Percentiles rank a stretch among this genome's conserved stretches.
These are phyloP conservation scores for Cerceris ruficornis DNA, from an alignment of 2,888 invertebrate species.

Conservation along the genomic window DNA sequence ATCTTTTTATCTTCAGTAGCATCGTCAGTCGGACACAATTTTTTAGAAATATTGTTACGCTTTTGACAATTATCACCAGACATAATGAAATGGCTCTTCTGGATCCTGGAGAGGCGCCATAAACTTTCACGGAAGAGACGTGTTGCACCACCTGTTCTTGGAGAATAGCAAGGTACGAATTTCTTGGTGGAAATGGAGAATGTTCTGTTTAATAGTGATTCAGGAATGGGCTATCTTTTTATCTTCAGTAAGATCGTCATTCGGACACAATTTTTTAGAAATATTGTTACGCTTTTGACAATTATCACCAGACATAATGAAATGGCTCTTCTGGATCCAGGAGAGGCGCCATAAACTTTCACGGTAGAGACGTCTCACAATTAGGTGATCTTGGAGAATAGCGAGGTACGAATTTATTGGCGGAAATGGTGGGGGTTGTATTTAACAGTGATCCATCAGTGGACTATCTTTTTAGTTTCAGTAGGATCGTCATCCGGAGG, in stretches of 20 bases:
- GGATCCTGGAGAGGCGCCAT: constrained; percentile 37
- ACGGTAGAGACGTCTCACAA: constrained; percentile 18
- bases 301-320: too few relatives aligned
- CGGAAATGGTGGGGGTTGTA: neutral
- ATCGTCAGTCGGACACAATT: too few relatives aligned
- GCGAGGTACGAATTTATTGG: neutral
- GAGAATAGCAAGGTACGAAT: neutral
- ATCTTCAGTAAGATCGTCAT: too few relatives aligned
- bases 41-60: too few relatives aligned
- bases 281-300: too few relatives aligned
- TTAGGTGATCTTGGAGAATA: constrained; percentile 23
- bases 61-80: too few relatives aligned
- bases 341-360: constrained; percentile 50
- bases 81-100: constrained; percentile 11
- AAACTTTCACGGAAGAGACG: constrained; percentile 40
- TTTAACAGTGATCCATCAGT: neutral
- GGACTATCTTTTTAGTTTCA: too few relatives aligned
- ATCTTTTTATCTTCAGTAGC: too few relatives aligned
- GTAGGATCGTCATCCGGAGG: too few relatives aligned
- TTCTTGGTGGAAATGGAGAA: neutral
- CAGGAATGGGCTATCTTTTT: too few relatives aligned
- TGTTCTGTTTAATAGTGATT: neutral
- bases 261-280: too few relatives aligned
- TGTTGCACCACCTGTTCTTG: constrained; percentile 25
- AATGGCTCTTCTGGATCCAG: constrained; percentile 21